These are phyloP conservation scores for Oscheius sp. DNA, from an alignment of 2,888 invertebrate species.

Conservation along the genomic window DNA sequence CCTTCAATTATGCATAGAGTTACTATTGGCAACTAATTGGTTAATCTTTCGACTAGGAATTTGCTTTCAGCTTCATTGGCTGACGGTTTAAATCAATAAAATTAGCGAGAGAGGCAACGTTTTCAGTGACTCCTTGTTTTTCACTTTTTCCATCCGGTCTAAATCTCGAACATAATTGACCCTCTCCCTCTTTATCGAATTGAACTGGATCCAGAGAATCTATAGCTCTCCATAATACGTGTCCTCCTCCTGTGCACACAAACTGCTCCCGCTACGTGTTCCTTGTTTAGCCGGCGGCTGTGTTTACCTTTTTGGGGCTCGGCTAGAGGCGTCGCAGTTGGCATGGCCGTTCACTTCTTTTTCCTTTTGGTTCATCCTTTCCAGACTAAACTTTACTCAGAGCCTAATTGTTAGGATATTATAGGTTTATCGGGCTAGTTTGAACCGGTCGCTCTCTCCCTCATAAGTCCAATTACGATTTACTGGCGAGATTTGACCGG, in stretches of 20 bases:
- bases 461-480: not conserved
- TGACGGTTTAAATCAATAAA: not conserved
- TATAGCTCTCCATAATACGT: not conserved
- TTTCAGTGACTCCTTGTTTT: not conserved
- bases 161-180: not conserved
- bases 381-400: too few relatives aligned
- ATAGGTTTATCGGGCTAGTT: not conserved
- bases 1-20: not conserved
- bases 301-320: constrained; percentile 19
- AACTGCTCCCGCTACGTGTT: not conserved
- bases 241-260: not conserved
- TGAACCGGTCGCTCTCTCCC: not conserved
- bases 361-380: too few relatives aligned
- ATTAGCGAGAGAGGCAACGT: too few relatives aligned
- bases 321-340: not conserved
- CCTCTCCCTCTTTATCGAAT: not conserved
- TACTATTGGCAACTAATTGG: not conserved
- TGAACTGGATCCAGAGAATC: not conserved
- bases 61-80: not conserved
- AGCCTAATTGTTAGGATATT: not conserved
- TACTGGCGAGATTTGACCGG: constrained; percentile 10
- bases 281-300: constrained; percentile 22
- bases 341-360: not conserved
- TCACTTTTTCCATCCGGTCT: not conserved
- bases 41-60: not conserved